Evolutionary conservation across 1,140 invertebrate genomes (phyloP), one percentile per base, ranked within the genome.

Genomic region (Andricus grossulariae): DNA sequence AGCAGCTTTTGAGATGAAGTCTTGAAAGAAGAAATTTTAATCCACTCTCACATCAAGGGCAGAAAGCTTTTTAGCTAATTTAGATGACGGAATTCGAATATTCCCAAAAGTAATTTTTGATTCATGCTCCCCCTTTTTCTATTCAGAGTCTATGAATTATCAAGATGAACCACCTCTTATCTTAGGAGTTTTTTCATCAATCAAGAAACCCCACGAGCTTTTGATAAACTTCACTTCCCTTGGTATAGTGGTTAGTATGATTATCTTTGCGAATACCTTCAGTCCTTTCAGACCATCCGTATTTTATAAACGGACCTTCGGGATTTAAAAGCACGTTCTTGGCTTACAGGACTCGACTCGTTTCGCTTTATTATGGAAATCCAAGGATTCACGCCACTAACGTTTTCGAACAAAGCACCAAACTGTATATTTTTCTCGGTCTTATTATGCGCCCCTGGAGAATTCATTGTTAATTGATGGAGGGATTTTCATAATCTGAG

Each of bases 221-320:
- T 66, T 39, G 32, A 66, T 66, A n/a, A 66, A 66, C 32, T 45
- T 21, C 15, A 66, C 60, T 39, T 66, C 60, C 32, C 32, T 66
- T 32, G 57, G 57, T 32, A 32, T 32, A 32, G 25, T 66, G 57
- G 12, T 21, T 45, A 16, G 60, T 39, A n/a, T n/a, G 8, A 32
- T 66, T 66, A 66, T 66, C 45, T 66, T 66, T 39, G 16, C 25
- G n/a, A 66, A 39, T 66, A 39, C 32, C 32, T 66, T 66, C 32
- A 66, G 39, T 66, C 25, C 21, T 66, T 66, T 66, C 15, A 15
- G 60, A 39, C 60, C 32, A n/a, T 45, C 39, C 60, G 60, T 66
- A 66, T 16, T 66, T 66, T 66, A 66, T 66, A 45, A 66, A 66
- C 32, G 60, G 60, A 66, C 60, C 39, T 45, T 8, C 16, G 32